phyloP scores from a whole-genome alignment of 2,113 vertebrate species.

The Calidris pugnax region DNA sequence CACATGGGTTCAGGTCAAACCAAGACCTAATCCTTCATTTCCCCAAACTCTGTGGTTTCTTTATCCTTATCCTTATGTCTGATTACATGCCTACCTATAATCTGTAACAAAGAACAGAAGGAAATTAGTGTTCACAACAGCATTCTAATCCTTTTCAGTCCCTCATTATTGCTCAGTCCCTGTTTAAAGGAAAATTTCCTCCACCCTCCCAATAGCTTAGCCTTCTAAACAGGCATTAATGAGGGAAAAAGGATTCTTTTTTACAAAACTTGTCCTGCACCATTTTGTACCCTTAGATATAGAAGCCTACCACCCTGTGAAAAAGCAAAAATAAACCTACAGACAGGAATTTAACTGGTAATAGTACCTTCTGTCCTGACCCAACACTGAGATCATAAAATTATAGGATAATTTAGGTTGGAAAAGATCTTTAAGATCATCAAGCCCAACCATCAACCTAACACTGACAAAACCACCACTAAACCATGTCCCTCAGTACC shows the following conservation, averaged over 20 bases:
- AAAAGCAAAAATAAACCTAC: background rate
- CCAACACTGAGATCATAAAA: background rate
- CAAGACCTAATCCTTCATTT: background rate
- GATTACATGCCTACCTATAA: background rate
- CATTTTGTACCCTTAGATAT: background rate
- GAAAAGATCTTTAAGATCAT: background rate
- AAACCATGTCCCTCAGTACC: background rate
- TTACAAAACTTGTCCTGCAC: background rate
- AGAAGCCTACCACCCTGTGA: background rate
- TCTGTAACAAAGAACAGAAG: background rate
- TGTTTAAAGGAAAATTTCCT: background rate
- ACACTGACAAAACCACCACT: background rate
- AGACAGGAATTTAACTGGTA: background rate
- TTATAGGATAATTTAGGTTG: background rate
- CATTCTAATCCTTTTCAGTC: background rate
- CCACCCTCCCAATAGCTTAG: background rate
- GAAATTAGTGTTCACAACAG: background rate
- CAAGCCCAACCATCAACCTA: rapidly evolving
- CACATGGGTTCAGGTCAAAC: background rate
- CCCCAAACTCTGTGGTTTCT: background rate
- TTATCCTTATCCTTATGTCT: background rate
- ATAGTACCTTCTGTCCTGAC: background rate
- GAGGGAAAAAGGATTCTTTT: background rate
- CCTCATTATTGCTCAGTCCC: background rate
- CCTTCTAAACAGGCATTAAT: background rate